Evolutionary conservation across 2,888 invertebrate genomes (phyloP).

Genomic region (Portevinia maculata): DNA sequence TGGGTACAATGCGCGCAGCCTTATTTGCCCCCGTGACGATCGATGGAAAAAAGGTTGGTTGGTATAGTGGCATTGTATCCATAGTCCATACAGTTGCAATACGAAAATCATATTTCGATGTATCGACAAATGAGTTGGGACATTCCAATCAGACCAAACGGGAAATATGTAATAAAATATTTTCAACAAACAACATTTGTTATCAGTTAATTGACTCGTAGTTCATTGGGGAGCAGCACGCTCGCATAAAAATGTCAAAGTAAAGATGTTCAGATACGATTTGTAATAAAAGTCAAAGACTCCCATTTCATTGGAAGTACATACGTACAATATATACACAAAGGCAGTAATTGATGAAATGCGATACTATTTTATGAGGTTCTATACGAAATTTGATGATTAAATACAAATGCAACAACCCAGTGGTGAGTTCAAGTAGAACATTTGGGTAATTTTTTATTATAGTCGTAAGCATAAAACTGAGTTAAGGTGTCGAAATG

Average conservation of each 20-base stretch:
- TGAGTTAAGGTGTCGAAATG: constrained; percentile 25
- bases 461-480: constrained; percentile 24
- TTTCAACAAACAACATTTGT: constrained; percentile 41
- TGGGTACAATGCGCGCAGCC: constrained; percentile 45
- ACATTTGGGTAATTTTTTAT: constrained; percentile 18
- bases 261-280: constrained; percentile 65
- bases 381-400: constrained; percentile 40
- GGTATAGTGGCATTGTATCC: not conserved
- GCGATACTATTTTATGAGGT: constrained; percentile 62
- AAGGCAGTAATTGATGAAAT: constrained; percentile 63
- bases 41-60: not conserved
- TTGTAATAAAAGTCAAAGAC: constrained; percentile 65
- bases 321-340: constrained; percentile 24
- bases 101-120: constrained; percentile 57
- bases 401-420: constrained; percentile 23
- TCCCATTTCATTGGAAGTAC: constrained; percentile 22
- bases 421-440: not conserved
- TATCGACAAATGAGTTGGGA: constrained; percentile 58
- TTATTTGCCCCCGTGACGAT: constrained; percentile 40
- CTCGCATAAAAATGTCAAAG: constrained; percentile 20
- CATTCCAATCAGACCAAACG: too few relatives aligned
- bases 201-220: constrained; percentile 67
- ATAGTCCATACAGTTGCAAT: constrained; percentile 42
- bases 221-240: constrained; percentile 29
- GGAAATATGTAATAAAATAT: constrained; percentile 32